phyloP scores from a whole-genome alignment of 2,113 vertebrate species.

The Rhineura floridana region DNA sequence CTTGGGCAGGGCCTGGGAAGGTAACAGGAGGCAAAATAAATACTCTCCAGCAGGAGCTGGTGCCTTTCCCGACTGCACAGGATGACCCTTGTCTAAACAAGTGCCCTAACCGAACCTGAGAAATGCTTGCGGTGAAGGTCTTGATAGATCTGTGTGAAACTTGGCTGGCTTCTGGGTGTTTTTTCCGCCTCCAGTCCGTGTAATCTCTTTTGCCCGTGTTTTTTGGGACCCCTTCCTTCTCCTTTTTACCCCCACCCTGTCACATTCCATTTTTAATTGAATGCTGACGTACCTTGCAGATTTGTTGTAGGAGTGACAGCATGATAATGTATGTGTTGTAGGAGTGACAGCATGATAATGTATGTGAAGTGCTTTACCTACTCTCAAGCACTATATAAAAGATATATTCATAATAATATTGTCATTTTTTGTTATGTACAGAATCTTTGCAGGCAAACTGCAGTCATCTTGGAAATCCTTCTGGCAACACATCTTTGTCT shows the following conservation, averaged over 20 bases:
- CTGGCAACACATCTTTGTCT: neutral
- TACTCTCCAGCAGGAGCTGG: neutral
- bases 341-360: too few relatives aligned
- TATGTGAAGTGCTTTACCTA: neutral
- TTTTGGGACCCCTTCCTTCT: neutral
- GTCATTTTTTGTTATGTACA: neutral
- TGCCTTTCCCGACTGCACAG: neutral
- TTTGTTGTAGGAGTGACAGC: too few relatives aligned
- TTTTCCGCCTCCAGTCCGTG: neutral
- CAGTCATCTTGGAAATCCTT: neutral
- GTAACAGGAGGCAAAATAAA: neutral
- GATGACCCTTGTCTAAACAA: neutral
- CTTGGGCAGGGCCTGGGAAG: neutral
- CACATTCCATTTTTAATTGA: neutral
- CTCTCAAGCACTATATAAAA: neutral
- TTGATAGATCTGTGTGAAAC: slow-evolving; percentile 1
- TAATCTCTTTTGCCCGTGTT: too few relatives aligned
- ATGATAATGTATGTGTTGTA: too few relatives aligned
- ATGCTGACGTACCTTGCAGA: neutral
- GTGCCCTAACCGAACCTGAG: neutral
- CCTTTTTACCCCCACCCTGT: neutral
- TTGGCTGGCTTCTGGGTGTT: slow-evolving; percentile 10
- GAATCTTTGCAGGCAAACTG: neutral
- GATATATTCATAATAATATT: neutral
- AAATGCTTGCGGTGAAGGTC: neutral